phyloP scores from a whole-genome alignment of 2,113 vertebrate species.

The Anseranas semipalmata region DNA sequence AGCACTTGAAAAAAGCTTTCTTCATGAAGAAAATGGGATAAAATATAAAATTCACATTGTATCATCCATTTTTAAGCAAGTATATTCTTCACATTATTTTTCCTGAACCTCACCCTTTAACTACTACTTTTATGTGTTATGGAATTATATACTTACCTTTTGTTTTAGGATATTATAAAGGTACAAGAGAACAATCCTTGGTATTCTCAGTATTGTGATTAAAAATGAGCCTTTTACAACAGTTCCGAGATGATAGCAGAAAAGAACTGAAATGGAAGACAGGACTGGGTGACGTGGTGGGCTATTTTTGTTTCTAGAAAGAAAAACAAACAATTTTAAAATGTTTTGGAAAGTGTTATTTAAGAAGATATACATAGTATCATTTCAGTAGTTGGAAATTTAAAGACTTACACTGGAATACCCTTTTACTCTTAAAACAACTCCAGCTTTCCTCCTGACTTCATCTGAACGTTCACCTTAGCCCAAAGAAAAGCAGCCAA shows the following conservation, averaged over 20 bases:
- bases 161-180: conserved; percentile 59
- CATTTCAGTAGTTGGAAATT: not conserved
- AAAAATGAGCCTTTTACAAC: conserved; percentile 79
- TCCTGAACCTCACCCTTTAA: not conserved
- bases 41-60: not conserved
- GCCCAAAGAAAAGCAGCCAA: not conserved
- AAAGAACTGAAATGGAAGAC: conserved; percentile 76
- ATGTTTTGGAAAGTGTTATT: not conserved
- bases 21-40: not conserved
- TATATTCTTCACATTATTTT: not conserved
- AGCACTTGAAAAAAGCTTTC: not conserved
- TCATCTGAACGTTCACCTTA: not conserved
- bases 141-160: conserved; percentile 71
- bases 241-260: conserved; percentile 83
- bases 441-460: not conserved
- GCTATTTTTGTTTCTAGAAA: conserved; percentile 77
- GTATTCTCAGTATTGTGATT: conserved; percentile 73
- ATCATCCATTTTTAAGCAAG: not conserved
- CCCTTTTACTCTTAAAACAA: not conserved
- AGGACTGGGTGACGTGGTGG: conserved; percentile 73
- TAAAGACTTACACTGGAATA: not conserved
- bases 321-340: conserved; percentile 19
- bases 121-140: not conserved
- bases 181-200: conserved; percentile 69
- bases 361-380: not conserved